Evolutionary conservation across 2,797 vertebrate species (phyloP).

Genomic region (Manis crassicaudata): DNA sequence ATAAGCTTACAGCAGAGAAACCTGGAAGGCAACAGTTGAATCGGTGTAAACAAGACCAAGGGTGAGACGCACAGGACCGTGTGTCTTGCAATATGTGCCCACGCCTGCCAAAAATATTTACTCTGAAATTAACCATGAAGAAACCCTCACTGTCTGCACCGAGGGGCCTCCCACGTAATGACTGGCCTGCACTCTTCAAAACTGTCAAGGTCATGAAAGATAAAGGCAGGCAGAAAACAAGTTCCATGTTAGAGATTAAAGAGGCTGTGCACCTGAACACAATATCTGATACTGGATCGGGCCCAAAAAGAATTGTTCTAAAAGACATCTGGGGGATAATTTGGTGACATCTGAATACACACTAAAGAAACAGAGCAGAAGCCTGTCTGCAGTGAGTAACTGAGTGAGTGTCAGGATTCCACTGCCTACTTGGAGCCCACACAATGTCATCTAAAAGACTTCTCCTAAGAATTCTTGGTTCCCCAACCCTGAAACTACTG

Average conservation of each 20-base stretch:
- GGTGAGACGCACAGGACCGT: neutral
- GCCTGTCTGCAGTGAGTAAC: neutral
- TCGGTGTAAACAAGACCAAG: neutral
- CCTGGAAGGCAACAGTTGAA: neutral
- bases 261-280: neutral
- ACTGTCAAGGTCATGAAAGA: neutral
- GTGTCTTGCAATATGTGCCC: neutral
- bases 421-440: neutral
- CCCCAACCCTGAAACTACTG: neutral
- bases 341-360: neutral
- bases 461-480: conserved; percentile 22
- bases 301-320: neutral
- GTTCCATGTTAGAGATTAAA: neutral
- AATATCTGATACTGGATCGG: neutral
- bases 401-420: neutral
- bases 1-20: neutral
- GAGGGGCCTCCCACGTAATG: neutral
- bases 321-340: neutral
- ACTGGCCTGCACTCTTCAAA: neutral
- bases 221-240: neutral
- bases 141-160: neutral
- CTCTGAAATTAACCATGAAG: neutral
- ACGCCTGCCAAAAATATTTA: neutral
- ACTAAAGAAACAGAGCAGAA: neutral
- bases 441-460: neutral